These are phyloP conservation scores for Drosophila nebulosa DNA, from an alignment of 1,140 invertebrate species.

Conservation along the genomic window DNA sequence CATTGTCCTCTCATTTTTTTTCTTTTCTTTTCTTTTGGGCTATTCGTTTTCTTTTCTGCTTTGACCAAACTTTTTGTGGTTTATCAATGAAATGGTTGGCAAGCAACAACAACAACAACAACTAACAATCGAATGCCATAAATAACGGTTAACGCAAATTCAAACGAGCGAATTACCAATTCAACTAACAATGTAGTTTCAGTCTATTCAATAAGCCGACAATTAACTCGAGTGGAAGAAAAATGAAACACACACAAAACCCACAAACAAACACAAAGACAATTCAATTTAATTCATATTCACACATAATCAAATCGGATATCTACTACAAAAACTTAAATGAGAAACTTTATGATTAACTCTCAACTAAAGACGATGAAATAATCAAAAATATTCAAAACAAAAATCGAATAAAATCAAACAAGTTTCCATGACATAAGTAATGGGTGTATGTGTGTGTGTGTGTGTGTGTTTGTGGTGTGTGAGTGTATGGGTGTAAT, in stretches of 20 bases:
- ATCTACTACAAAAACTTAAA: too few relatives aligned
- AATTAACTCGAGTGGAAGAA: constrained; percentile 41
- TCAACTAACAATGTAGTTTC: not conserved
- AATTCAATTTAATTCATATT: not conserved
- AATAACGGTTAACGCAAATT: constrained; percentile 39
- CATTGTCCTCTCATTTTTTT: not conserved
- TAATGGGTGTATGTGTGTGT: constrained; percentile 4
- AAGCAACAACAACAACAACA: constrained; percentile 25
- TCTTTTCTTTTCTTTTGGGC: not conserved
- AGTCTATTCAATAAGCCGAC: not conserved
- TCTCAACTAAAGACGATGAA: not conserved
- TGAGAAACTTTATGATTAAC: too few relatives aligned
- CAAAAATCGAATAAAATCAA: not conserved
- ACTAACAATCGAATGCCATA: constrained; percentile 40
- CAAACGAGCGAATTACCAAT: constrained; percentile 23
- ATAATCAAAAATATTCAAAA: not conserved
- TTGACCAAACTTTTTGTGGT: not conserved
- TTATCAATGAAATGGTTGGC: not conserved
- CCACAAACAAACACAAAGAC: not conserved
- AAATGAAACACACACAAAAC: constrained; percentile 3
- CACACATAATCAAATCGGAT: not conserved
- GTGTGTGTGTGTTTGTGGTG: not conserved
- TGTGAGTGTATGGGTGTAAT: constrained; percentile 37
- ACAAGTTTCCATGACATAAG: not conserved
- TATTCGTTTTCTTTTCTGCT: not conserved